Evolutionary conservation across 2,797 vertebrate species (phyloP).

Genomic region (Furcifer pardalis): DNA sequence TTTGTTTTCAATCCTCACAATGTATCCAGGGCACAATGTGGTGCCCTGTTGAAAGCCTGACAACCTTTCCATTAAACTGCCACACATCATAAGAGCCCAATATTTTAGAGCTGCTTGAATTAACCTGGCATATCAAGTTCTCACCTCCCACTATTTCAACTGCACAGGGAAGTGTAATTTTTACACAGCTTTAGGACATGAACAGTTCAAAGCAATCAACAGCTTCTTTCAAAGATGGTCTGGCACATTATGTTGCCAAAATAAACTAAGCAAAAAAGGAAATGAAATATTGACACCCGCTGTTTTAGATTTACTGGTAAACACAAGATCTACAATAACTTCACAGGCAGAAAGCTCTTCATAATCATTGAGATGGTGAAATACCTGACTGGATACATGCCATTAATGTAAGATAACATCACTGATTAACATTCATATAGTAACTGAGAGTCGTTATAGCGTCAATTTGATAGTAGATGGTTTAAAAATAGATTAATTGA

Average conservation of each 20-base stretch:
- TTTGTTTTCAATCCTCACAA: too few relatives aligned
- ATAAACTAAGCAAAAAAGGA: not conserved
- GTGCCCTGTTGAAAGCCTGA: not conserved
- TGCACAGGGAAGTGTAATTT: not conserved
- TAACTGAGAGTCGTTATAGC: not conserved
- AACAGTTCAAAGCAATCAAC: not conserved
- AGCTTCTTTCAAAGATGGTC: too few relatives aligned
- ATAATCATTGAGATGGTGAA: not conserved
- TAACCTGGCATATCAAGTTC: not conserved
- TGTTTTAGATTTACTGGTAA: not conserved
- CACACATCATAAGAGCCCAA: not conserved
- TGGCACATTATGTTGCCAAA: too few relatives aligned
- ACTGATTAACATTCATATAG: not conserved
- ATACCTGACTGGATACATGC: not conserved
- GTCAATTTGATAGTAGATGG: not conserved
- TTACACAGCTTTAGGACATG: not conserved
- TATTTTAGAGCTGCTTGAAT: not conserved
- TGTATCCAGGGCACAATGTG: too few relatives aligned
- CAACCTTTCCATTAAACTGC: not conserved
- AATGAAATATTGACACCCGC: not conserved
- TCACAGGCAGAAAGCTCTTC: not conserved
- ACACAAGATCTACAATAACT: not conserved
- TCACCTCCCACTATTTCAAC: not conserved
- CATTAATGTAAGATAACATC: not conserved
- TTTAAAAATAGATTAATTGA: not conserved